Conservation (phyloP, 2,888 invertebrate genomes). For the Pseudeuparius sepicola region DNA sequence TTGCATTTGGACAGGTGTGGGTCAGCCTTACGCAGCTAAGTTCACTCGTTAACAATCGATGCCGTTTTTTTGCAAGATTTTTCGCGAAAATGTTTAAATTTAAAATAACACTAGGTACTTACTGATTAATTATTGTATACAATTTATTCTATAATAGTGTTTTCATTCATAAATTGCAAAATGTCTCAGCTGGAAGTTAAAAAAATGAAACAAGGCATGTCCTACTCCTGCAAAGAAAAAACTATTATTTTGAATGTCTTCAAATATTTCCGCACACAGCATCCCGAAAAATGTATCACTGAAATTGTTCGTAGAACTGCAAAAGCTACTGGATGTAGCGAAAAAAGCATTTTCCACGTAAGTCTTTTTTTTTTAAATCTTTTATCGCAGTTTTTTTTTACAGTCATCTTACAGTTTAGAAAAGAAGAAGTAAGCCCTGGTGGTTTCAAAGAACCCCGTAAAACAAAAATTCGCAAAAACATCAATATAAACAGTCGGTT, state of each 20-base stretch:
- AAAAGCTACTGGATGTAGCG: conserved; percentile 38
- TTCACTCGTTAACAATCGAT: too few species aligned
- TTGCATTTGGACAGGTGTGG: too few species aligned
- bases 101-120: too few species aligned
- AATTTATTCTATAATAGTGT: too few species aligned
- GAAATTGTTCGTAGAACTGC: conserved; percentile 35
- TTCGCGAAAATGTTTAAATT: too few species aligned
- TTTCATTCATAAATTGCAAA: conserved; percentile 3
- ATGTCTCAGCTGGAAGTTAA: conserved; percentile 30
- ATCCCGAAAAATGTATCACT: conserved; percentile 35
- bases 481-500: conserved; percentile 37
- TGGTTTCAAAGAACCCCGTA: conserved; percentile 37
- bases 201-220: conserved; percentile 40
- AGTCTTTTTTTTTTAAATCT: too few species aligned
- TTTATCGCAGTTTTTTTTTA: too few species aligned
- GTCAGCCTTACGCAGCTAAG: too few species aligned
- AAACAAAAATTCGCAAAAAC: conserved; percentile 36
- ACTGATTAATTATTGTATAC: too few species aligned
- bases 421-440: conserved; percentile 37
- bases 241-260: conserved; percentile 39
- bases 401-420: too few species aligned
- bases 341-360: conserved; percentile 38
- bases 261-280: conserved; percentile 35
- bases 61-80: too few species aligned
- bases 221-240: conserved; percentile 38